phyloP scores from a whole-genome alignment of 2,113 vertebrate species.

The Cacatua alba region DNA sequence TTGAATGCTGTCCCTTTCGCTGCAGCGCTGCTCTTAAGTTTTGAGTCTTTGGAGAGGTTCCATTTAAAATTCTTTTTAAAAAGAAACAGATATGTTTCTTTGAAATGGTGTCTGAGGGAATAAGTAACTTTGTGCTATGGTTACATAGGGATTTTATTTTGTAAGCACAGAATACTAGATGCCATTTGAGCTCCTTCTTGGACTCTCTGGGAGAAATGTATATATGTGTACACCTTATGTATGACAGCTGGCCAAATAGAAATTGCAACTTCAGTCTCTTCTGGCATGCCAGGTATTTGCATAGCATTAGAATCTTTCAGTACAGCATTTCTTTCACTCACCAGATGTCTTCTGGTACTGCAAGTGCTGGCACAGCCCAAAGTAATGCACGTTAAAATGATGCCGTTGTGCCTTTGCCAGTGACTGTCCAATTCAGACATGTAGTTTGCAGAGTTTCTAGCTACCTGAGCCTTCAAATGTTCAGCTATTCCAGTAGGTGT shows the following conservation, averaged over 20 bases:
- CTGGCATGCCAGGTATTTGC: background rate
- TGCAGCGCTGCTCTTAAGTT: background rate
- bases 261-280: background rate
- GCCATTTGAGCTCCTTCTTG: background rate
- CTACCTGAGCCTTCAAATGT: background rate
- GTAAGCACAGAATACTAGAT: background rate
- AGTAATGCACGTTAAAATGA: background rate
- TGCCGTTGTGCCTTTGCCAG: background rate
- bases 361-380: background rate
- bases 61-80: background rate
- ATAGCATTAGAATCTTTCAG: background rate
- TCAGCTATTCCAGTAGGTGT: background rate
- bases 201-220: background rate
- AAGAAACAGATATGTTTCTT: background rate
- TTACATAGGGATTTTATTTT: background rate
- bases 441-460: background rate
- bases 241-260: background rate
- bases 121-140: background rate
- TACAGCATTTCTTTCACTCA: background rate
- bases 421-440: fast-evolving
- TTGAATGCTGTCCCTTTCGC: background rate
- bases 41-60: background rate
- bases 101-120: background rate
- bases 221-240: background rate
- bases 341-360: background rate